phyloP scores from a whole-genome alignment of 1,140 invertebrate genomes.

The Nixonia krombeini region DNA sequence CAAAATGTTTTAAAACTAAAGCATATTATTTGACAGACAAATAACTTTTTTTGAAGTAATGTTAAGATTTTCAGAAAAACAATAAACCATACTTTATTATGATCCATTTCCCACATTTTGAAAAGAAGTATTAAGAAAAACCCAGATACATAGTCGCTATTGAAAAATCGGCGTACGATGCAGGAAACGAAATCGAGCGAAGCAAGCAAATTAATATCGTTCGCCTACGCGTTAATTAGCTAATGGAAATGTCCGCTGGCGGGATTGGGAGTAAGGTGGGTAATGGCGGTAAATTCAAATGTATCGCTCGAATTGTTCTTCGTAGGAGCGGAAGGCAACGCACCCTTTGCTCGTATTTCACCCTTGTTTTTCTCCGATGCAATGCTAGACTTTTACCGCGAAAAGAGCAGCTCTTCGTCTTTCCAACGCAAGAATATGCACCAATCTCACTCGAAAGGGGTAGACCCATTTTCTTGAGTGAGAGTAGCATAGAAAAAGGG shows the following conservation, averaged over 20 bases:
- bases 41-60: too few species aligned
- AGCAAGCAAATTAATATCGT: not conserved
- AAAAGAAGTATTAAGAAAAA: too few species aligned
- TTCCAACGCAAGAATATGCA: not conserved
- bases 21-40: too few species aligned
- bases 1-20: too few species aligned
- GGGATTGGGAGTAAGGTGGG: conserved; percentile 14
- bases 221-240: conserved; percentile 62
- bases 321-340: conserved; percentile 37
- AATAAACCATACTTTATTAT: too few species aligned
- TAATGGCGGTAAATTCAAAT: conserved; percentile 69
- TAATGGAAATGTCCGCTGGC: conserved; percentile 64
- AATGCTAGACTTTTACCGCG: conserved; percentile 57
- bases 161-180: too few species aligned
- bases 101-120: too few species aligned
- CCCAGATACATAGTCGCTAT: too few species aligned
- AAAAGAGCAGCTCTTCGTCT: conserved; percentile 14
- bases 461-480: conserved; percentile 14
- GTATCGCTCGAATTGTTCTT: conserved; percentile 66
- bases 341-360: conserved; percentile 66
- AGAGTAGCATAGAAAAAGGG: conserved; percentile 17
- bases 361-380: conserved; percentile 66
- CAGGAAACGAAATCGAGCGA: conserved; percentile 14
- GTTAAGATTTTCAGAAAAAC: too few species aligned
- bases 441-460: conserved; percentile 1